Percentiles rank a stretch among this genome's conserved stretches.
Evolutionary conservation across 23 tunicate species (phyloP).

Genomic region (Styela plicata): DNA sequence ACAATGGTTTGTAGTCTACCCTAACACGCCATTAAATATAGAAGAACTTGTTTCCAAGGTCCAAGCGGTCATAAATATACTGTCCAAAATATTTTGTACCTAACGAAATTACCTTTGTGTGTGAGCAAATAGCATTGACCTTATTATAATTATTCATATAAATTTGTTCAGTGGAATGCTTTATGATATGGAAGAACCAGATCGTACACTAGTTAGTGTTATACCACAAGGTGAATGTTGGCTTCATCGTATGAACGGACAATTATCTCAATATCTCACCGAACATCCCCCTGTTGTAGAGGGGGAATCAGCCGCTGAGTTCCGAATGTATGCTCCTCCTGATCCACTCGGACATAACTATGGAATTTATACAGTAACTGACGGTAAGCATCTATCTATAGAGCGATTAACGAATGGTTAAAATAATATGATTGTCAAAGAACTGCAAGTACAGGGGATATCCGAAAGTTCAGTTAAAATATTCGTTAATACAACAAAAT

Average conservation of each 20-base stretch:
- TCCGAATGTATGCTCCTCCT: constrained; percentile 57
- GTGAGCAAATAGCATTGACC: too few relatives aligned
- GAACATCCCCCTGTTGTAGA: constrained; percentile 9
- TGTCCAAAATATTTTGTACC: too few relatives aligned
- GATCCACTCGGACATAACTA: constrained; percentile 69
- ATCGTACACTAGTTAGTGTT: constrained; percentile 3
- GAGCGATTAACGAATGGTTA: neutral
- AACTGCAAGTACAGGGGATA: neutral
- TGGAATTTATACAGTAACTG: constrained; percentile 57
- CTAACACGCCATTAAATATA: too few relatives aligned
- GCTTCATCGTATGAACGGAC: neutral
- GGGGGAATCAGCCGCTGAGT: neutral
- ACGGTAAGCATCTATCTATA: neutral
- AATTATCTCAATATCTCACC: constrained; percentile 7
- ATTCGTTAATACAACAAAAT: too few relatives aligned
- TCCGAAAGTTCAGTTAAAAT: too few relatives aligned
- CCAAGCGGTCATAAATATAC: too few relatives aligned
- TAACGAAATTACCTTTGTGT: too few relatives aligned
- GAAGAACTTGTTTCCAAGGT: too few relatives aligned
- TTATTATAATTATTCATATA: too few relatives aligned
- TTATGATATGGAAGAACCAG: constrained; percentile 10
- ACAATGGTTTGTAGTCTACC: too few relatives aligned
- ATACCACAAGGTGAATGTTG: constrained; percentile 11
- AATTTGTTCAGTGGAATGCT: constrained; percentile 17
- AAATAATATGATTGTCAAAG: neutral